Evolutionary conservation across 2,113 vertebrate genomes (phyloP).

Genomic region (Todiramphus saurophagus): DNA sequence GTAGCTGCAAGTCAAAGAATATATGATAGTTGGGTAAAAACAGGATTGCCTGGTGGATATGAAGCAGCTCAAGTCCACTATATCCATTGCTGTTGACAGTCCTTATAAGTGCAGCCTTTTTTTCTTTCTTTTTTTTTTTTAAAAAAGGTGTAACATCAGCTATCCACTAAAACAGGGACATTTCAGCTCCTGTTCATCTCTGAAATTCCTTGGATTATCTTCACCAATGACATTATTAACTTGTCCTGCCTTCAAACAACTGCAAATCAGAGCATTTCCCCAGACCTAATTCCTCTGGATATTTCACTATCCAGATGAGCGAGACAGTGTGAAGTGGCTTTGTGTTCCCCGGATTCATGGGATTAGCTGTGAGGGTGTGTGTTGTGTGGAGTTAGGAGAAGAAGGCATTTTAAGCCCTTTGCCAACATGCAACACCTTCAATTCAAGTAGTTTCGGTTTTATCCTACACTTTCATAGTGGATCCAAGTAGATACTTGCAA

Average conservation of each 20-base stretch:
- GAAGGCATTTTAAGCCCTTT: not conserved
- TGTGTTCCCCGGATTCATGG: constrained; percentile 1
- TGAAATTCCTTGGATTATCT: constrained; percentile 30
- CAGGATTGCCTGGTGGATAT: not conserved
- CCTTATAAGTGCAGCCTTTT: not conserved
- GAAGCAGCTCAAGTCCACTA: not conserved
- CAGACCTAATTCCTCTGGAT: constrained; percentile 20
- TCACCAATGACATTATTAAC: constrained; percentile 12
- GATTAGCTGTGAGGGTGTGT: not conserved
- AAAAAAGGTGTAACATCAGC: not conserved
- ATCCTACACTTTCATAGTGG: not conserved
- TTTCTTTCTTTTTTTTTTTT: no score
- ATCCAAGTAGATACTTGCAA: not conserved
- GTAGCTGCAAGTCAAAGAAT: not conserved
- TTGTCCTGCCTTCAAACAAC: constrained; percentile 23
- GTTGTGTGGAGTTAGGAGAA: not conserved
- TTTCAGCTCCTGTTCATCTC: constrained; percentile 11
- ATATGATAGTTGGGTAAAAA: not conserved
- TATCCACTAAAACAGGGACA: not conserved
- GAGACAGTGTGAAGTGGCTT: constrained; percentile 3
- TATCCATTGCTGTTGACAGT: not conserved
- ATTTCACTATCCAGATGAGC: constrained; percentile 2
- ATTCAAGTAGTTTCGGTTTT: not conserved
- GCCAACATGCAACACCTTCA: not conserved
- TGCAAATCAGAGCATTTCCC: not conserved